A percentile compares a stretch with the other conserved stretches of the same genome.
Conservation (phyloP, 23 tunicate genomes). For the Trididemnum nubilum region DNA sequence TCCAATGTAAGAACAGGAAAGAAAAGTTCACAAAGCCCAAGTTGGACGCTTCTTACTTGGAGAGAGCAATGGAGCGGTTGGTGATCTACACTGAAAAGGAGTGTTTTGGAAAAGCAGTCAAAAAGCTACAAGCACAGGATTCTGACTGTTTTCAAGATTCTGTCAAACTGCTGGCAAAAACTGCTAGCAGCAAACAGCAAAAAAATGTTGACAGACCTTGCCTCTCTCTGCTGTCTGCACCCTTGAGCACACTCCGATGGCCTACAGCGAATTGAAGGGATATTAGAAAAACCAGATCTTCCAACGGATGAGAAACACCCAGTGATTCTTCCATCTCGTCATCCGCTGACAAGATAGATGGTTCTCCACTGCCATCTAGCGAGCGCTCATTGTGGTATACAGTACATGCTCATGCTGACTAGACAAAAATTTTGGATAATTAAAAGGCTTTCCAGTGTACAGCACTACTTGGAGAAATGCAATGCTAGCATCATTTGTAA, state of each 20-base stretch:
- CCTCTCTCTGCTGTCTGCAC: background rate
- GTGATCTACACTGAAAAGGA: background rate
- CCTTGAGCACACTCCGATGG: background rate
- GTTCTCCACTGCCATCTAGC: background rate
- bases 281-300: background rate
- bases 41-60: constrained; percentile 7
- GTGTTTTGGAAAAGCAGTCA: background rate
- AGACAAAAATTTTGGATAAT: constrained; percentile 2
- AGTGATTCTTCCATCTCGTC: constrained; percentile 4
- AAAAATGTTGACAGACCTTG: background rate
- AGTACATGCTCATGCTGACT: background rate
- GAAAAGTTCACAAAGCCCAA: background rate
- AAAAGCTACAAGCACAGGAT: background rate
- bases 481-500: too few species aligned
- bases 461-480: background rate
- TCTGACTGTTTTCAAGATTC: background rate
- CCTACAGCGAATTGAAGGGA: background rate
- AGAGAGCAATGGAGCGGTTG: too few species aligned
- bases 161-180: background rate
- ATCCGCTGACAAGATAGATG: background rate
- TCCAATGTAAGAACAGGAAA: background rate
- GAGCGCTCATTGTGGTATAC: background rate
- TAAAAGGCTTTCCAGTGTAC: background rate
- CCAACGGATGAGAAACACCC: too few species aligned
- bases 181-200: too few species aligned